Evolutionary conservation across 2,113 vertebrate species (phyloP).

Genomic region (Himantopus leucocephalus): DNA sequence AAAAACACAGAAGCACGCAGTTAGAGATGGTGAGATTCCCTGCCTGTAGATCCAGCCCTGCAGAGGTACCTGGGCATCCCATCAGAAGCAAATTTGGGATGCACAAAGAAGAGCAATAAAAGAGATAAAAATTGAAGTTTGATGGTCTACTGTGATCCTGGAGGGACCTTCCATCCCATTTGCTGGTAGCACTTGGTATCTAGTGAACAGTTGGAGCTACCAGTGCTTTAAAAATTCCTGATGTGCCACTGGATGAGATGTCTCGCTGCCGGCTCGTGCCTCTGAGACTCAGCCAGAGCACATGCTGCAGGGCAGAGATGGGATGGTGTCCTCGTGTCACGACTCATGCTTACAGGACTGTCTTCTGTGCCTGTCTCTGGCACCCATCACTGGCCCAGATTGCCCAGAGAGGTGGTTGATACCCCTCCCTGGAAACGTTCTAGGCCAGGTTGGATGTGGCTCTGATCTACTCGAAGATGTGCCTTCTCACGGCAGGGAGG

Average conservation of each 20-base stretch:
- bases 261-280: rapidly evolving
- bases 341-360: rapidly evolving
- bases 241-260: neutral
- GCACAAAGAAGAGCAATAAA: neutral
- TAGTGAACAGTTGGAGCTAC: neutral
- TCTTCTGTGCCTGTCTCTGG: neutral
- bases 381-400: neutral
- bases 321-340: rapidly evolving
- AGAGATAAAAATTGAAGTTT: neutral
- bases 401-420: neutral
- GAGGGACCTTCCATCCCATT: neutral
- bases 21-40: neutral
- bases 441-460: neutral
- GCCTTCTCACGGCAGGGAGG: neutral
- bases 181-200: neutral
- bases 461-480: neutral
- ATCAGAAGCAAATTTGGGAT: neutral
- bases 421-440: neutral
- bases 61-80: neutral
- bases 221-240: neutral
- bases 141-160: neutral
- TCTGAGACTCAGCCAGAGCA: neutral
- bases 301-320: neutral
- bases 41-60: neutral
- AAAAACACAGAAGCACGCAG: neutral